These are phyloP conservation scores for Synergus itoensis DNA, from an alignment of 2,888 invertebrate genomes.

Conservation along the genomic window DNA sequence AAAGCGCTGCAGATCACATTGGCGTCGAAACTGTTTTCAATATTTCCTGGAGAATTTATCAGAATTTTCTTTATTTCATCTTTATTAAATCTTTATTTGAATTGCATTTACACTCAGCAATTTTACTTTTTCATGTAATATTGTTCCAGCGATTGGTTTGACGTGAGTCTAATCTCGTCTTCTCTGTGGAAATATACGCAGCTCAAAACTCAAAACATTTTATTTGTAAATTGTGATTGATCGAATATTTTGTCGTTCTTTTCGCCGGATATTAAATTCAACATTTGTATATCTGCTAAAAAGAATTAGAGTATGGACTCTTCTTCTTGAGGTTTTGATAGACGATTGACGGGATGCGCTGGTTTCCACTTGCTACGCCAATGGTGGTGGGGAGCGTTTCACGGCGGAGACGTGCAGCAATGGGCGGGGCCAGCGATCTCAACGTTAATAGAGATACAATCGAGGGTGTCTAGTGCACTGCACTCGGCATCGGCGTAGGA, in stretches of 20 bases:
- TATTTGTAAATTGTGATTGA: too few species aligned
- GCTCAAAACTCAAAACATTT: not conserved
- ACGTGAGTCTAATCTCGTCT: not conserved
- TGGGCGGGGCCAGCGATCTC: slow-evolving; percentile 70
- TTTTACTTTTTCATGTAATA: not conserved
- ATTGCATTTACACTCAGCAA: not conserved
- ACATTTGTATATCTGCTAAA: too few species aligned
- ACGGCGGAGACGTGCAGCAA: slow-evolving; percentile 58
- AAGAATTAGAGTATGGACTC: not conserved
- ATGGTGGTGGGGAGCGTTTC: slow-evolving; percentile 46
- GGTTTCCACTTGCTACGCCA: slow-evolving; percentile 47
- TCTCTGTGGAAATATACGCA: not conserved
- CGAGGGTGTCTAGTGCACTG: slow-evolving; percentile 76
- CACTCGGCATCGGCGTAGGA: slow-evolving; percentile 70
- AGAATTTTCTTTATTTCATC: not conserved
- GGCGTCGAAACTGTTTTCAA: slow-evolving; percentile 48
- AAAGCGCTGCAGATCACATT: slow-evolving; percentile 47
- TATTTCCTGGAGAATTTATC: not conserved
- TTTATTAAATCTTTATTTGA: not conserved
- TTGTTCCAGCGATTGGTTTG: not conserved
- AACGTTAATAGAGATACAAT: slow-evolving; percentile 78
- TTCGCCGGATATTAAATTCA: not conserved
- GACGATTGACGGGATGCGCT: not conserved
- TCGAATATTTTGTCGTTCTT: not conserved
- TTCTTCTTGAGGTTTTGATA: not conserved